Evolutionary conservation across 2,113 vertebrate genomes (phyloP).

Genomic region (Callipepla californica): DNA sequence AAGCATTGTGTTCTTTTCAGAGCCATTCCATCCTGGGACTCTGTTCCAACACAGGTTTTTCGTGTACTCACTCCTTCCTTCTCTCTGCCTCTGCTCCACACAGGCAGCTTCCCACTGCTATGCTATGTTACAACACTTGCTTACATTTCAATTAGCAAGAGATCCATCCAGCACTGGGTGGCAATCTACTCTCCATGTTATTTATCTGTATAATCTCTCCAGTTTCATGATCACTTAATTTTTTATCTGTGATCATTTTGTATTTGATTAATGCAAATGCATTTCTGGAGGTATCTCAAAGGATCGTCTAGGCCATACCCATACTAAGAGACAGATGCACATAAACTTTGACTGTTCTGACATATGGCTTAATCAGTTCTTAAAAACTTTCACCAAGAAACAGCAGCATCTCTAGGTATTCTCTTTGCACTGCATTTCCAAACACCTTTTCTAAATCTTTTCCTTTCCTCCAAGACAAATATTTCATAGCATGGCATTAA

Average conservation of each 20-base stretch:
- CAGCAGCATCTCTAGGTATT: background rate
- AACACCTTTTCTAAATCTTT: background rate
- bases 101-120: background rate
- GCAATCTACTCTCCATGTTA: background rate
- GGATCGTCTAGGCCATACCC: background rate
- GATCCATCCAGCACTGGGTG: background rate
- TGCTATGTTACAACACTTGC: background rate
- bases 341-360: background rate
- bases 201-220: background rate
- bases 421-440: background rate
- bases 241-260: background rate
- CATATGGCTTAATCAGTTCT: background rate
- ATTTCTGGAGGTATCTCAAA: background rate
- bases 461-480: background rate
- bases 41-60: background rate
- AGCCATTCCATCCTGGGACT: background rate
- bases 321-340: background rate
- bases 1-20: background rate
- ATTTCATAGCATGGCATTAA: conserved; percentile 3
- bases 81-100: background rate
- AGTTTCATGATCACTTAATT: background rate
- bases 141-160: accelerated
- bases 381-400: background rate
- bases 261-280: background rate
- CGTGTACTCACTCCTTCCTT: background rate